Evolutionary conservation across 2,113 vertebrate species (phyloP).

Genomic region (Cololabis saira): DNA sequence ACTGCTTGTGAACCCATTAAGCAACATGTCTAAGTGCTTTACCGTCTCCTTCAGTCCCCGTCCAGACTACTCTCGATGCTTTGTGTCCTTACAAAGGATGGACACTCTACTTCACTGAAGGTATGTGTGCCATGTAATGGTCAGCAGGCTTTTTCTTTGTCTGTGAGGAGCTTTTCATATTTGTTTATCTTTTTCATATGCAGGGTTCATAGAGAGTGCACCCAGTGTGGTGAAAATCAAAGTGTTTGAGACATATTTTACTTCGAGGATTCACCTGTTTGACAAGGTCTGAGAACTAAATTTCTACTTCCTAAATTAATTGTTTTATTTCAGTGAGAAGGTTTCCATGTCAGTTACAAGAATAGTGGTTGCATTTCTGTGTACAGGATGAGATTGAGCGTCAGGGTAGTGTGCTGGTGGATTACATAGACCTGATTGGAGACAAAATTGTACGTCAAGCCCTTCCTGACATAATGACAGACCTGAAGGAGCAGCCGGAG

Average conservation of each 20-base stretch:
- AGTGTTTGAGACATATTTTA: conserved; percentile 94
- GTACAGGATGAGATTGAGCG: conserved; percentile 96
- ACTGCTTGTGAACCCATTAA: neutral
- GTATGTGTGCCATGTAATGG: conserved; percentile 67
- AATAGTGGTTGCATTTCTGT: neutral
- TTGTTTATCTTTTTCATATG: conserved; percentile 27
- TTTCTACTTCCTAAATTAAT: neutral
- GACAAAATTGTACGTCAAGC: conserved; percentile 75
- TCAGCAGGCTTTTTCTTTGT: neutral
- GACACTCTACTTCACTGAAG: conserved; percentile 95
- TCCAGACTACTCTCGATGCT: conserved; percentile 84
- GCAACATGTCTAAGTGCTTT: neutral
- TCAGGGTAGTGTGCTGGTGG: conserved; percentile 96
- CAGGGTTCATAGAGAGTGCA: conserved; percentile 88
- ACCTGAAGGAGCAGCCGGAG: conserved; percentile 91
- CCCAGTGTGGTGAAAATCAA: conserved; percentile 90
- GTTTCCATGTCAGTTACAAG: no score
- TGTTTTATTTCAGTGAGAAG: neutral
- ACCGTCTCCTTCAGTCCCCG: conserved; percentile 45
- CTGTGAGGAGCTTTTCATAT: neutral
- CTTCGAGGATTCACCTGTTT: conserved; percentile 89
- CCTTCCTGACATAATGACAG: conserved; percentile 80
- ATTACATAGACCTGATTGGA: conserved; percentile 88
- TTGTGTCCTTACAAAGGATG: conserved; percentile 92
- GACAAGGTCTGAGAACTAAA: conserved; percentile 86